Base-by-base conservation (phyloP, 2,888 invertebrate genomes). In the Lucinisca nassula region DNA sequence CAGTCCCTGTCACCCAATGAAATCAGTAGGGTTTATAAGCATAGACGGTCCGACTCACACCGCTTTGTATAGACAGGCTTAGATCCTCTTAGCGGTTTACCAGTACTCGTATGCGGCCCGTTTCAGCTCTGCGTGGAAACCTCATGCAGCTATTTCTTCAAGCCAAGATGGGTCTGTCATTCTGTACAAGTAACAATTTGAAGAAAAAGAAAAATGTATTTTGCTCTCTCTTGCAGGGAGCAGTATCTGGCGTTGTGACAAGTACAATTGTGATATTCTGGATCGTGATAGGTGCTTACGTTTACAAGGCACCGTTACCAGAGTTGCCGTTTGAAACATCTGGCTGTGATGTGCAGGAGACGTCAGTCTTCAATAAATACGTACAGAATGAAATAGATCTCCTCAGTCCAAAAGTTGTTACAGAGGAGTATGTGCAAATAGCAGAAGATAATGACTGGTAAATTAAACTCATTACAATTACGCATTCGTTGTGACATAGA, bases 271-370 rank as follows among this genome's bases (percentile, higher is more conserved):
- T 85, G 4, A 90, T 92, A 51, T 92, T 93, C 89, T 92, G 90
- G 91, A 89, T 93, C 24, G 93, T 91, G 24, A 90, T 91, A 80
- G 93, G 93, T 24, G 88, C 93, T 17, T 92, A 91, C 75, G 84
- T 93, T 10, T 91, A 90, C 51, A 86, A 91, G 32, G 91, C 89
- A 0, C 92, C 92, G 14, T 80, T 91, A 81, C 93, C 92, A 21
- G 87, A 88, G 58, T 85, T 93, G 38, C 92, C 93, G 17, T 92
- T 92, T 58, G 72, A 80, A 32, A 88, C 92, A 12, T 88, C 87
- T 38, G 93, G 92, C 17, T 93, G 93, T 79, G 70, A 37, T 17
- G 84, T 79, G 49, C 58, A 79, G 40, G 86, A 49, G 49, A 77
- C 82, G 8, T 67, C 70, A 55, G 32, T 55, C 4, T 73, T 76